Evolutionary conservation across 2,888 invertebrate species (phyloP).

Genomic region (Drosophila birchii): DNA sequence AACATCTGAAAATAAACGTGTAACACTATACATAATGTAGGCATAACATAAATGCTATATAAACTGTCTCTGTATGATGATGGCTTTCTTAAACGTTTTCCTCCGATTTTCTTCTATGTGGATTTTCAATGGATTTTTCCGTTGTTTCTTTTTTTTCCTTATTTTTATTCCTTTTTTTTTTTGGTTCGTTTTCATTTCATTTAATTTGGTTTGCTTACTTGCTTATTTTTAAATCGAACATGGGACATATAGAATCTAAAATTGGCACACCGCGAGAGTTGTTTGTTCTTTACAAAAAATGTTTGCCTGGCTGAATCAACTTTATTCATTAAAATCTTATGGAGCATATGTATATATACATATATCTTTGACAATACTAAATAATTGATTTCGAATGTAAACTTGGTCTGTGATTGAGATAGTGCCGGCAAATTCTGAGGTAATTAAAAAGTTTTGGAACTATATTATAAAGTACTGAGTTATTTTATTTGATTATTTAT

Average conservation of each 20-base stretch:
- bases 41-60: constrained; percentile 11
- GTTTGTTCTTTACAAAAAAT: constrained; percentile 71
- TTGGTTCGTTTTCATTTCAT: constrained; percentile 53
- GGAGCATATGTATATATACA: background rate
- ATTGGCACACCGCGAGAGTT: constrained; percentile 57
- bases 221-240: constrained; percentile 66
- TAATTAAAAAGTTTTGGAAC: background rate
- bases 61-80: constrained; percentile 49
- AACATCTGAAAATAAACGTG: constrained; percentile 41
- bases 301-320: constrained; percentile 44
- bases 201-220: constrained; percentile 53
- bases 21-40: constrained; percentile 37
- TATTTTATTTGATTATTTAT: too few relatives aligned
- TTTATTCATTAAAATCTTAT: constrained; percentile 26
- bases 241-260: constrained; percentile 65
- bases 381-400: background rate
- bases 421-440: background rate
- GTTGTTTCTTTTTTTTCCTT: constrained; percentile 33
- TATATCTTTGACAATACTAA: background rate
- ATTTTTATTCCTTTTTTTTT: background rate
- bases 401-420: background rate
- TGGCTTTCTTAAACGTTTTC: constrained; percentile 57
- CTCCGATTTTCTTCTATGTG: constrained; percentile 28
- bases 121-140: constrained; percentile 37
- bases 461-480: too few relatives aligned